Conservation (phyloP, 2,888 invertebrate species). For the Drosophila robusta region DNA sequence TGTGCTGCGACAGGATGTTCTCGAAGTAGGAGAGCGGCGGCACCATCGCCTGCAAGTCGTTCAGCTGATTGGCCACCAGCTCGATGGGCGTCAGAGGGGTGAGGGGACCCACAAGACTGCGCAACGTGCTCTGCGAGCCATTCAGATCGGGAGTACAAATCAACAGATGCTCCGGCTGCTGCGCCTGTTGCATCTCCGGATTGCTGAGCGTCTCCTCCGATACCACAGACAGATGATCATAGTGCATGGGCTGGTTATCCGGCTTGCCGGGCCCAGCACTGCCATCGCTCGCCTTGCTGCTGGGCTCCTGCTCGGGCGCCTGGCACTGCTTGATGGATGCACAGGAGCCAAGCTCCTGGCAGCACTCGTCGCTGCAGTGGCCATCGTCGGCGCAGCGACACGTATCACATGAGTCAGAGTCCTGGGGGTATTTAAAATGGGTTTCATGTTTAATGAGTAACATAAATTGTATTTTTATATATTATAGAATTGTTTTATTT, state of each 20-base stretch:
- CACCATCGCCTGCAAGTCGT: constrained; percentile 82
- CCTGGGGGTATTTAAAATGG: constrained; percentile 57
- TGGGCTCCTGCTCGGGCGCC: constrained; percentile 45
- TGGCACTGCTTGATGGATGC: constrained; percentile 61
- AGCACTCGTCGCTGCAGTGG: constrained; percentile 79
- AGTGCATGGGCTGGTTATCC: constrained; percentile 79
- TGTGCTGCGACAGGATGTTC: constrained; percentile 83
- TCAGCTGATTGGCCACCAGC: constrained; percentile 80
- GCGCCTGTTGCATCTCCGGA: constrained; percentile 76
- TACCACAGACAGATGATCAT: constrained; percentile 91
- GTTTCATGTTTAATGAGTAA: too few species aligned
- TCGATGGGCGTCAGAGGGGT: constrained; percentile 83
- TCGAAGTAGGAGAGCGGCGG: constrained; percentile 85
- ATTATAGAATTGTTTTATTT: too few species aligned
- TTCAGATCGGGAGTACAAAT: constrained; percentile 67
- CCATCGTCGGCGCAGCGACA: constrained; percentile 78
- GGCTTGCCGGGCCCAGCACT: constrained; percentile 15
- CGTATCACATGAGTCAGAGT: constrained; percentile 84
- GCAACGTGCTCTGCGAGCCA: constrained; percentile 75
- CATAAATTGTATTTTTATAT: too few species aligned
- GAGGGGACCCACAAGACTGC: constrained; percentile 73
- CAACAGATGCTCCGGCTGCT: constrained; percentile 66
- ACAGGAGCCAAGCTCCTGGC: constrained; percentile 75
- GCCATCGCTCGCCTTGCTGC: constrained; percentile 27
- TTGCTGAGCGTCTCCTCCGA: constrained; percentile 88